Conservation (phyloP, 2,888 invertebrate species). For the Chloroclystis v-ata region DNA sequence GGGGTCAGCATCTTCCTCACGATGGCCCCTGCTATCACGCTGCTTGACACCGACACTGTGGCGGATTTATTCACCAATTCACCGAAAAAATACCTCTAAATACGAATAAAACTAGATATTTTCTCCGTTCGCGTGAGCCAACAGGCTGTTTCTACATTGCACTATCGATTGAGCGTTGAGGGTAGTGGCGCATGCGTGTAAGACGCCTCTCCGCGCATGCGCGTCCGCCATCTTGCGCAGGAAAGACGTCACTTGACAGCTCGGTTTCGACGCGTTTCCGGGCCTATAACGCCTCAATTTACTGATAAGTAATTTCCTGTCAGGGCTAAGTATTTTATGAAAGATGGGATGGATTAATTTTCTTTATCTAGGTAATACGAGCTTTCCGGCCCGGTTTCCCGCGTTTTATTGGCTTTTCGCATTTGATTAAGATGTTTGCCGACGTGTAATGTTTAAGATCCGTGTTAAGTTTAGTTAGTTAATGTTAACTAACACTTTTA, state of each 20-base stretch:
- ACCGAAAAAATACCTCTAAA: slow-evolving; percentile 41
- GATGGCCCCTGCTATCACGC: slow-evolving; percentile 66
- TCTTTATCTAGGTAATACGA: neutral
- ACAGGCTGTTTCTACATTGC: slow-evolving; percentile 70
- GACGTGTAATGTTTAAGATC: too few species aligned
- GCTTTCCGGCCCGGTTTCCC: too few species aligned
- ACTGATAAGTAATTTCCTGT: slow-evolving; percentile 26
- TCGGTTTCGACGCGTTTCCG: slow-evolving; percentile 37
- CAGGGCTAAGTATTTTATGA: slow-evolving; percentile 12
- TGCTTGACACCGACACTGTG: slow-evolving; percentile 71
- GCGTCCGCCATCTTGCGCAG: slow-evolving; percentile 40
- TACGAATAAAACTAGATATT: slow-evolving; percentile 40
- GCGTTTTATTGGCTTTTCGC: too few species aligned
- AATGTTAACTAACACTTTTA: too few species aligned
- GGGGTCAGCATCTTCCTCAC: slow-evolving; percentile 72
- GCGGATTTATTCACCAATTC: slow-evolving; percentile 41
- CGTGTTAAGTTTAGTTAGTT: too few species aligned
- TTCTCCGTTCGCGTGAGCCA: slow-evolving; percentile 45
- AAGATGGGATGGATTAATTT: slow-evolving; percentile 19
- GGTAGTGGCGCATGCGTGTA: slow-evolving; percentile 43
- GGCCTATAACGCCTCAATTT: slow-evolving; percentile 27
- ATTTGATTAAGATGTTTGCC: too few species aligned
- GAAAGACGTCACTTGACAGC: slow-evolving; percentile 69
- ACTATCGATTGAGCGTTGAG: slow-evolving; percentile 61
- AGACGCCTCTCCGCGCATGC: neutral